These are phyloP conservation scores for Fukomys damarensis DNA, from an alignment of 2,113 vertebrate species.

Conservation along the genomic window DNA sequence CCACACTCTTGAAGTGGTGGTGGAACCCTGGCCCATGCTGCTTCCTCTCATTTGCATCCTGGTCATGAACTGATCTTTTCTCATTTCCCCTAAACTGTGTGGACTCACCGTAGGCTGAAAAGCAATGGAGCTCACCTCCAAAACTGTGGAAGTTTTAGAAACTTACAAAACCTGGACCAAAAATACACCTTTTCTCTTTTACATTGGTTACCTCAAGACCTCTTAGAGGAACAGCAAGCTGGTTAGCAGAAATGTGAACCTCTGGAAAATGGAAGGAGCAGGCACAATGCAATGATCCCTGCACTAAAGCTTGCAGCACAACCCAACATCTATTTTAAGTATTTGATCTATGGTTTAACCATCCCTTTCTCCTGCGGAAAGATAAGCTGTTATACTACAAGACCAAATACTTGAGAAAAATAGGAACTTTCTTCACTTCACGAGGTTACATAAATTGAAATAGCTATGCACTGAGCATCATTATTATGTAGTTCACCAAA, in stretches of 20 bases:
- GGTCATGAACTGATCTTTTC: not conserved
- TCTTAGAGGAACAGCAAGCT: not conserved
- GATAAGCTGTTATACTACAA: not conserved
- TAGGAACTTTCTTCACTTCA: not conserved
- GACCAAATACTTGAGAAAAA: not conserved
- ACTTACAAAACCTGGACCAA: not conserved
- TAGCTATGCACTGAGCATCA: not conserved
- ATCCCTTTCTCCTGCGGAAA: not conserved
- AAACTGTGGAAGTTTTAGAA: not conserved
- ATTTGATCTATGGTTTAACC: not conserved
- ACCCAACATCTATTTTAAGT: not conserved
- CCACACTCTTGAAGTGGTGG: rapidly evolving
- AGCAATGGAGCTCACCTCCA: not conserved
- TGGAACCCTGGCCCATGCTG: too few relatives aligned
- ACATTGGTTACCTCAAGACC: not conserved
- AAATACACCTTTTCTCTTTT: not conserved
- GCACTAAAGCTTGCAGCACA: not conserved
- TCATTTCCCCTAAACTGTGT: not conserved
- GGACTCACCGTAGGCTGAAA: not conserved
- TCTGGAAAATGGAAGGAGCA: not conserved
- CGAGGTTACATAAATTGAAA: not conserved
- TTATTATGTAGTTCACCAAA: not conserved
- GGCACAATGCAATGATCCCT: not conserved
- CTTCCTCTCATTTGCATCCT: not conserved
- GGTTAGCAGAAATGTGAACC: not conserved